Percentiles rank a stretch among this genome's conserved stretches.
Evolutionary conservation across 53 echinoderm and acorn worm species (phyloP).

Genomic region (Glandiceps talaboti): DNA sequence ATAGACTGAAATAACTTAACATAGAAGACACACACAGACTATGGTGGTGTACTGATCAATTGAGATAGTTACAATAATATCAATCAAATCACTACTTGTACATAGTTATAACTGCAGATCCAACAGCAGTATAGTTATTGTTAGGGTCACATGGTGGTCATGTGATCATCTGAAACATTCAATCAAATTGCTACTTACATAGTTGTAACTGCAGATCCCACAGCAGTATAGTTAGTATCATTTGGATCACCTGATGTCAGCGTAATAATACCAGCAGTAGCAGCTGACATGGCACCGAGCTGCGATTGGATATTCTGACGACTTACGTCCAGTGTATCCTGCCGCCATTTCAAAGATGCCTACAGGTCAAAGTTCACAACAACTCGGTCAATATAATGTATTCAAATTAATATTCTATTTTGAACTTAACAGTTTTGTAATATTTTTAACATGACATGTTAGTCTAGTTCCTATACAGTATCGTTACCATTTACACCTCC

Average conservation of each 20-base stretch:
- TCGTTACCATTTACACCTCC: no score
- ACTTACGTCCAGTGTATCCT: conserved; percentile 76
- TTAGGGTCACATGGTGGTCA: conserved; percentile 8
- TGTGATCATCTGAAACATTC: neutral
- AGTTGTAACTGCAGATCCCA: conserved; percentile 83
- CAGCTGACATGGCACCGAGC: conserved; percentile 94
- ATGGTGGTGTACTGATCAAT: no score
- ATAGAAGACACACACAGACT: no score
- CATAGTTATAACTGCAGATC: conserved; percentile 89
- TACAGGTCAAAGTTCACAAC: no score
- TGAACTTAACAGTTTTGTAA: no score
- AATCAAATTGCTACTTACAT: conserved; percentile 42
- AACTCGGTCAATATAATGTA: no score
- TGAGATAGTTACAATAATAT: no score
- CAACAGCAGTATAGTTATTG: conserved; percentile 82
- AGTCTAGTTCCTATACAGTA: no score
- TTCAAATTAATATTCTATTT: no score
- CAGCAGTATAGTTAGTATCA: conserved; percentile 81
- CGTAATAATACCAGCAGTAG: conserved; percentile 86
- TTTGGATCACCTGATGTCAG: conserved; percentile 45
- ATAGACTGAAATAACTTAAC: no score
- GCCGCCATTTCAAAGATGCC: conserved; percentile 78
- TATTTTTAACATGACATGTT: no score
- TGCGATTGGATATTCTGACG: conserved; percentile 83
- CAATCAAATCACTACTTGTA: no score